Base-by-base conservation (phyloP, 2,113 vertebrate species). In the Chlorodrepanis virens region DNA sequence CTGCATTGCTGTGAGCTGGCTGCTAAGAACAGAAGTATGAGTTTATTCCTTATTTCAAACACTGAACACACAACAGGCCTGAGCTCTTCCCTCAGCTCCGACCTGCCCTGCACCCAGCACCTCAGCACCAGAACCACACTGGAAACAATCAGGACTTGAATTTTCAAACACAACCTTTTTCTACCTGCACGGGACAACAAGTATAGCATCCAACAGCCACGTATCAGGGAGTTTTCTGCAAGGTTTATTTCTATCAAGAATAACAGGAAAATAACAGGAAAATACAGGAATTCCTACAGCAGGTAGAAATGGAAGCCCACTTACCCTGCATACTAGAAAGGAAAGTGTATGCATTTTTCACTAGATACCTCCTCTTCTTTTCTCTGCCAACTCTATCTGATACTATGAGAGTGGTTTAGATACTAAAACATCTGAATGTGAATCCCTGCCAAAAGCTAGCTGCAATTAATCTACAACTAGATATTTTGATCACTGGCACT, bases 401-500 rank as follows among this genome's bases (percentile, higher is more conserved):
- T 87, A 79, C 52, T 87, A 76, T 12, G 20, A 87, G 57, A 82
- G 18, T 72, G 39, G 78, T 42, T 93, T 50, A 87, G 93, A 72
- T 83, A 35, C 53, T 64, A 28, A 84, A 91, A n/a, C 70, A 91
- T 61, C 28, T 75, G 49, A 89, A 82, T 29, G 70, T 42, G 70
- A 85, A 94, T 54, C 53, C 31, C 50, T 96, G 84, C 84, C 87
- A 94, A 91, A 80, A 94, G n/a, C 67, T 59, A 67, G 31, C 57
- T 91, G 65, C n/a, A 91, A 89, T 76, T 92, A 65, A 91, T 59
- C 79, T 88, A 61, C 70, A 74, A 61, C 70, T 72, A 71, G 64
- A 15, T 93, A 83, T 93, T 91, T 91, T 95, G 90, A 72, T 69
- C 80, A 81, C 50, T 94, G n/a, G 76, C 59, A 87, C 64, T 91